Percentiles rank a stretch among this genome's conserved stretches.
Conservation (phyloP, 1,140 invertebrate species). For the Drosophila varians region DNA sequence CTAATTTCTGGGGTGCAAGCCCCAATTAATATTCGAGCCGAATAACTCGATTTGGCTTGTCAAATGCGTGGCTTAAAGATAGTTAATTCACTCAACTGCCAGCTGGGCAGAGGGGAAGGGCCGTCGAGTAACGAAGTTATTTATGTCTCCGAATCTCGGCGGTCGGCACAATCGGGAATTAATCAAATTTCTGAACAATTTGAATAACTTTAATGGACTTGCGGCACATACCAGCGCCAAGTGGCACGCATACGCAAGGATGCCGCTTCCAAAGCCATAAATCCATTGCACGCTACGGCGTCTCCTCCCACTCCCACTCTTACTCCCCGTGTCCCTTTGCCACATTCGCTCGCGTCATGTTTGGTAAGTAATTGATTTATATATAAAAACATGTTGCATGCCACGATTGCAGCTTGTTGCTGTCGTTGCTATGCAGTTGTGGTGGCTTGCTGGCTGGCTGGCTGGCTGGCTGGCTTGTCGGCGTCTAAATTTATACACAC, state of each 20-base stretch:
- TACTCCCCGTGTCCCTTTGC: not conserved
- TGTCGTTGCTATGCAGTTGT: constrained; percentile 27
- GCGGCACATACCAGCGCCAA: constrained; percentile 24
- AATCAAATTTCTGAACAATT: constrained; percentile 58
- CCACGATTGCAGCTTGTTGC: constrained; percentile 69
- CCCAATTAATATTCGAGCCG: constrained; percentile 66
- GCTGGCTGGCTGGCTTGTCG: constrained; percentile 29
- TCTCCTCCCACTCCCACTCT: not conserved
- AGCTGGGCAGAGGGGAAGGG: constrained; percentile 2
- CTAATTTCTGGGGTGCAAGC: constrained; percentile 32
- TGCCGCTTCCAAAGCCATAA: constrained; percentile 37
- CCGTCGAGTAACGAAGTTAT: constrained; percentile 36
- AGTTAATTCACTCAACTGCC: constrained; percentile 24
- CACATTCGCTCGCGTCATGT: constrained; percentile 44
- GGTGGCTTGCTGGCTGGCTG: no score
- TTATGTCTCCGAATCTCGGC: constrained; percentile 12
- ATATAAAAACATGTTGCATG: constrained; percentile 80
- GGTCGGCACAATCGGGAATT: constrained; percentile 40
- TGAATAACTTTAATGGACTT: constrained; percentile 58
- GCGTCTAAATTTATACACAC: constrained; percentile 71
- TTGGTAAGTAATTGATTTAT: constrained; percentile 80
- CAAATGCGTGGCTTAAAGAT: constrained; percentile 57
- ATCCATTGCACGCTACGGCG: constrained; percentile 32
- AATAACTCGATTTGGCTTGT: constrained; percentile 66
- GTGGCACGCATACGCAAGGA: constrained; percentile 32